These are phyloP conservation scores for Labroides dimidiatus DNA, from an alignment of 2,797 vertebrate species.

Conservation along the genomic window DNA sequence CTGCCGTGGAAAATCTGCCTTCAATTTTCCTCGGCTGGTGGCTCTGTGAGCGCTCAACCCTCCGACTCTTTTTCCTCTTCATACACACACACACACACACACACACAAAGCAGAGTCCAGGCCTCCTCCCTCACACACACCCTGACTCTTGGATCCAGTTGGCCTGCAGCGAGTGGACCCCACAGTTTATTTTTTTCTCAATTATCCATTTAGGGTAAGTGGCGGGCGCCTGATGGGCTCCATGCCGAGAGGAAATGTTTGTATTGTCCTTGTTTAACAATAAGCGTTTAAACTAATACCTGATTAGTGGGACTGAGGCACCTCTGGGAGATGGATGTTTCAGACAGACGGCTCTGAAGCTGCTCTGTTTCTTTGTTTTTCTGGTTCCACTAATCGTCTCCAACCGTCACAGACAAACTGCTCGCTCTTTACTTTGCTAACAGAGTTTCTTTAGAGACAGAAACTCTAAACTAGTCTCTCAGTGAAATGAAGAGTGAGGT, in stretches of 20 bases:
- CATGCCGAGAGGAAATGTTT: slow-evolving; percentile 78
- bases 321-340: slow-evolving; percentile 31
- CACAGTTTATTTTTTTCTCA: slow-evolving; percentile 87
- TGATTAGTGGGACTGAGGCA: slow-evolving; percentile 64
- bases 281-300: slow-evolving; percentile 73
- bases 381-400: slow-evolving; percentile 34
- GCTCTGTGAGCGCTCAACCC: slow-evolving; percentile 36
- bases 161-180: slow-evolving; percentile 72
- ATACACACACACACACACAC: slow-evolving; percentile 23
- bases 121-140: slow-evolving; percentile 27
- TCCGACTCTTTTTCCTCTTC: slow-evolving; percentile 23
- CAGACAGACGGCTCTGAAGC: slow-evolving; percentile 29
- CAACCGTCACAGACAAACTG: slow-evolving; percentile 9
- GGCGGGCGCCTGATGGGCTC: slow-evolving; percentile 81
- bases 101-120: slow-evolving; percentile 35
- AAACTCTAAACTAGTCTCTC: too few relatives aligned
- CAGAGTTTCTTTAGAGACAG: not conserved
- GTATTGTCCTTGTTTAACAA: slow-evolving; percentile 79
- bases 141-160: slow-evolving; percentile 51
- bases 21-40: slow-evolving; percentile 76
- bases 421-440: slow-evolving; percentile 21
- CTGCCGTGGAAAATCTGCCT: slow-evolving; percentile 81
- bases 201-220: slow-evolving; percentile 86
- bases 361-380: slow-evolving; percentile 42
- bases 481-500: too few relatives aligned